Percentiles rank a stretch among this genome's conserved stretches.
phyloP scores from a whole-genome alignment of 2,113 vertebrate species.

The Callionymus lyra region DNA sequence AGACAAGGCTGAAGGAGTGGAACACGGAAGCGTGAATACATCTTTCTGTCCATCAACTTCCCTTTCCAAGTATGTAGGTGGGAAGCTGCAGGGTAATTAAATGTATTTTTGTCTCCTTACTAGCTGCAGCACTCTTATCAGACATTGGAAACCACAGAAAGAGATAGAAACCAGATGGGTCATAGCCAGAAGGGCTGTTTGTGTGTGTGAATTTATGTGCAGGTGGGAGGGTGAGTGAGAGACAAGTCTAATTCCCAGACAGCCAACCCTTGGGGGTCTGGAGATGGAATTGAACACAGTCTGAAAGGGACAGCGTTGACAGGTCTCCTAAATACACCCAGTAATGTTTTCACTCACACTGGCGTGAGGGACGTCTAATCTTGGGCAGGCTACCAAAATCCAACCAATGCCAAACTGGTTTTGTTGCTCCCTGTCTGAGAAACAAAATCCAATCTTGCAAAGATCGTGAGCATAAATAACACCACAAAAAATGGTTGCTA shows the following conservation, averaged over 20 bases:
- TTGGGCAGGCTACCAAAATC: too few relatives aligned
- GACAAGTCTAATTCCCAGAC: conserved; percentile 54
- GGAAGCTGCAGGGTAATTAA: conserved; percentile 49
- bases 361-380: too few relatives aligned
- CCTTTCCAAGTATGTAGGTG: conserved; percentile 29
- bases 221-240: conserved; percentile 41
- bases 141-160: conserved; percentile 38
- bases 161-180: conserved; percentile 54
- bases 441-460: too few relatives aligned
- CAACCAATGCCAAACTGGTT: too few relatives aligned
- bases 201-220: conserved; percentile 44
- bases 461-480: too few relatives aligned
- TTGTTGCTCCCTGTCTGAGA: too few relatives aligned
- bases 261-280: conserved; percentile 36
- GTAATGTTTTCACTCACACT: conserved; percentile 43
- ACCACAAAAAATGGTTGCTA: too few relatives aligned
- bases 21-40: conserved; percentile 17
- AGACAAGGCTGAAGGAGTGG: conserved; percentile 33
- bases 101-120: conserved; percentile 53
- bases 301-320: conserved; percentile 52
- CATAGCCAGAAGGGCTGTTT: conserved; percentile 46
- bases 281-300: conserved; percentile 56
- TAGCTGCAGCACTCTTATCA: conserved; percentile 40
- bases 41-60: conserved; percentile 9
- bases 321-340: conserved; percentile 48